Base-by-base conservation (phyloP, 1,140 invertebrate species). In the Brachystomella parvula region DNA sequence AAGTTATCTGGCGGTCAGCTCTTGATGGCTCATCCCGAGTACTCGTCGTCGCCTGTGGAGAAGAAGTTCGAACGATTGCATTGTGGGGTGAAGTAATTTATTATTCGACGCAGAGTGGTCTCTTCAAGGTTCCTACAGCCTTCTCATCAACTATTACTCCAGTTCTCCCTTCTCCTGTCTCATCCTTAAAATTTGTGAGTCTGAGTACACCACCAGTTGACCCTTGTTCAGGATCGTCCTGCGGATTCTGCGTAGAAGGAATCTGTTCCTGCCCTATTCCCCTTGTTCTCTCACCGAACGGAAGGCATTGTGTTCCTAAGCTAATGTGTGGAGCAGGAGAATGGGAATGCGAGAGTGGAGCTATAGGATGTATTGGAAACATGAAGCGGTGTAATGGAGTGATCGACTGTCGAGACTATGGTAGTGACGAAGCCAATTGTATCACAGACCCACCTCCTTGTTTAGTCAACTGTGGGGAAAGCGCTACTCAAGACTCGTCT, bases 231-330 rank as follows among this genome's bases (percentile, higher is more conserved):
- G 21, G 49, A 17, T 53, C 49, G 6, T 24, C 49, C 24, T 53
- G 49, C 24, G 49, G 49, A 9, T 53, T 53, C 49, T 53, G 49
- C 49, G 49, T 53, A 19, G 9, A 53, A 24, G 49, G 49, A 6
- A 53, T 53, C 24, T 53, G 49, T 53, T 53, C 49, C 49, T 53
- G 49, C 21, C 49, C 49, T 17, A 53, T 26, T 24, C 49, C 49
- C 6, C 49, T 53, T 24, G 49, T 53, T 15, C 24, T 53, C 3
- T 6, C 49, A 24, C 49, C 49, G 3, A 53, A 53, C 24, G 49
- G 49, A 15, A 12, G 49, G 21, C 12, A 15, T 24, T 53, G 49
- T 24, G 49, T 53, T 9, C 12, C 24, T 3, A 53, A 53, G 21
- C 49, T 53, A 19, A 26, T 53, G 49, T 53, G 49, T 24, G 49